These are phyloP conservation scores for Heteractis magnifica DNA, from an alignment of 92 coral and sea anemone species.

Conservation along the genomic window DNA sequence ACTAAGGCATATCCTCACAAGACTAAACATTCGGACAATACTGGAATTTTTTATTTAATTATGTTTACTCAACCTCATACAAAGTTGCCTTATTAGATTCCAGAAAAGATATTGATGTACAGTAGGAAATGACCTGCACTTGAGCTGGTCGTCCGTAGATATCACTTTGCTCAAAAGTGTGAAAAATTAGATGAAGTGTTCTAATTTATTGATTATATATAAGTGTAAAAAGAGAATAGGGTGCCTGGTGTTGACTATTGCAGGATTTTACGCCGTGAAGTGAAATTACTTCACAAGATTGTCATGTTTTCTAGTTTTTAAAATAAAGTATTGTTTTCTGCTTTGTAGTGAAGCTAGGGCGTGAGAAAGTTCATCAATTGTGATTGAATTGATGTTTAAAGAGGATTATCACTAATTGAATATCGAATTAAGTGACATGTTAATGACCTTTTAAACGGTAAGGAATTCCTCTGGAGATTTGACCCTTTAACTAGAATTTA, in stretches of 20 bases:
- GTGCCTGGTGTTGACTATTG: not conserved
- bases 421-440: not conserved
- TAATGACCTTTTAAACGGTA: constrained; percentile 1
- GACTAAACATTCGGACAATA: not conserved
- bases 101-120: not conserved
- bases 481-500: not conserved
- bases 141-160: not conserved
- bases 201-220: not conserved
- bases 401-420: constrained; percentile 5
- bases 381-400: not conserved
- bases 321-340: not conserved
- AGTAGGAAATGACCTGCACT: not conserved
- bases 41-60: not conserved
- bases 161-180: not conserved
- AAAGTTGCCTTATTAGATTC: not conserved
- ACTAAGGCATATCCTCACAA: not conserved
- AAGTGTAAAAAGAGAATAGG: not conserved
- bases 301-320: not conserved
- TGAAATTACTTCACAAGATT: not conserved
- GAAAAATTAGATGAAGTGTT: not conserved
- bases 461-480: not conserved
- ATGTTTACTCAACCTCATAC: not conserved
- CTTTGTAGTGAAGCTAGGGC: not conserved
- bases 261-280: not conserved
- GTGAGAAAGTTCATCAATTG: constrained; percentile 13